These are phyloP conservation scores for Synanthedon formicaeformis DNA, from an alignment of 2,888 invertebrate genomes.

Conservation along the genomic window DNA sequence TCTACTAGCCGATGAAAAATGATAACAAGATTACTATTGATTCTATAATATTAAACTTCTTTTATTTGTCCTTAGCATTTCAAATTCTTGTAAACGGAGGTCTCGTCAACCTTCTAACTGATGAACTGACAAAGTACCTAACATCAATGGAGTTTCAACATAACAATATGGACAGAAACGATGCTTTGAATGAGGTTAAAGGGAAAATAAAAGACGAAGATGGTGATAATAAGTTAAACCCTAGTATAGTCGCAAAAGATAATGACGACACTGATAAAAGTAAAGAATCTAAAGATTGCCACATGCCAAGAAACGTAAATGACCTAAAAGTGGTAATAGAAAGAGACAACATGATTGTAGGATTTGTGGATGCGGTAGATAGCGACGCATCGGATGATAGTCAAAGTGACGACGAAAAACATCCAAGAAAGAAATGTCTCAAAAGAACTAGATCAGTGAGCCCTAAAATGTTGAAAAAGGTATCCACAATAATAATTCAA, in stretches of 20 bases:
- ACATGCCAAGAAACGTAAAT: conserved; percentile 35
- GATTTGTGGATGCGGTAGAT: conserved; percentile 50
- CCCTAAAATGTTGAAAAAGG: conserved; percentile 38
- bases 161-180: conserved; percentile 22
- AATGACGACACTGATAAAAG: conserved; percentile 5
- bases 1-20: too few species aligned
- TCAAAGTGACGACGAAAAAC: conserved; percentile 36
- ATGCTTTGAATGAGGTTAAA: conserved; percentile 15
- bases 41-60: too few species aligned
- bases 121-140: conserved; percentile 47
- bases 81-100: conserved; percentile 61
- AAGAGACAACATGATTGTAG: conserved; percentile 62
- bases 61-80: conserved; percentile 36
- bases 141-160: conserved; percentile 56
- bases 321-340: conserved; percentile 57
- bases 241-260: conserved; percentile 5
- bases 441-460: conserved; percentile 42
- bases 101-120: conserved; percentile 46
- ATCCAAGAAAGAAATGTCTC: conserved; percentile 25
- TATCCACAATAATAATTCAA: conserved; percentile 8
- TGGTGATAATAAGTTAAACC: conserved; percentile 6
- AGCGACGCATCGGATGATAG: conserved; percentile 53
- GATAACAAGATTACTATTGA: too few species aligned
- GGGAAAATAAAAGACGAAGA: conserved; percentile 12
- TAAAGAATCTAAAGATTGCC: conserved; percentile 16